These are phyloP conservation scores for Yponomeuta cagnagella DNA, from an alignment of 2,888 invertebrate species.

Conservation along the genomic window DNA sequence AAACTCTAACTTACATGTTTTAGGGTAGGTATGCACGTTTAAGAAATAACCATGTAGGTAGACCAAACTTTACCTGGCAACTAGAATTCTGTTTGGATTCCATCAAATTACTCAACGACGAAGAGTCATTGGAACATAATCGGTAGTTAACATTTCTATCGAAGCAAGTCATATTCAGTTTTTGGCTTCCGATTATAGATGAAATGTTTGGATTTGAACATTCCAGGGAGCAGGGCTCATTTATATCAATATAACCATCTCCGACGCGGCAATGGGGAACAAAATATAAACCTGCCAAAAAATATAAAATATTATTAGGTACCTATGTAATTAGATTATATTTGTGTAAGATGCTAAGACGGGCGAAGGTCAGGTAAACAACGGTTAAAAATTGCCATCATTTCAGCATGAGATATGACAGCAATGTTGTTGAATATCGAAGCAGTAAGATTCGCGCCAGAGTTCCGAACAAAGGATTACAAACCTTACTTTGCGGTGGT, in stretches of 20 bases:
- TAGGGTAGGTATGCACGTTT: neutral
- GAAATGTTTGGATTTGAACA: constrained; percentile 38
- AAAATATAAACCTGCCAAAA: constrained; percentile 36
- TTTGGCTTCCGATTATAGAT: constrained; percentile 29
- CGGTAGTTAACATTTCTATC: constrained; percentile 41
- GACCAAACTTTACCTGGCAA: constrained; percentile 33
- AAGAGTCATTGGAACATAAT: constrained; percentile 32
- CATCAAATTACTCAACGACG: constrained; percentile 25
- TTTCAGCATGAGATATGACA: no score
- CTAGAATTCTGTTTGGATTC: constrained; percentile 24
- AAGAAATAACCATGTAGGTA: constrained; percentile 2
- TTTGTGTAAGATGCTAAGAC: neutral
- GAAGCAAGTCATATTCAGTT: constrained; percentile 51
- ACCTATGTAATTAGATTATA: neutral
- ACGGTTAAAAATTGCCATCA: no score
- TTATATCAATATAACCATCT: constrained; percentile 43
- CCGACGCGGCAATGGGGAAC: constrained; percentile 45
- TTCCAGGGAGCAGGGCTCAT: constrained; percentile 47
- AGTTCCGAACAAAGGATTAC: no score
- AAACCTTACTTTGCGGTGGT: no score
- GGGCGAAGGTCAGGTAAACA: no score
- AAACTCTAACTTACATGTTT: no score
- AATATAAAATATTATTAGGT: constrained; percentile 14
- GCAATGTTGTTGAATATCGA: no score
- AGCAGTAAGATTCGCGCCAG: no score